These are phyloP conservation scores for Monoplex corrugatus DNA, from an alignment of 2,888 invertebrate genomes.

Conservation along the genomic window DNA sequence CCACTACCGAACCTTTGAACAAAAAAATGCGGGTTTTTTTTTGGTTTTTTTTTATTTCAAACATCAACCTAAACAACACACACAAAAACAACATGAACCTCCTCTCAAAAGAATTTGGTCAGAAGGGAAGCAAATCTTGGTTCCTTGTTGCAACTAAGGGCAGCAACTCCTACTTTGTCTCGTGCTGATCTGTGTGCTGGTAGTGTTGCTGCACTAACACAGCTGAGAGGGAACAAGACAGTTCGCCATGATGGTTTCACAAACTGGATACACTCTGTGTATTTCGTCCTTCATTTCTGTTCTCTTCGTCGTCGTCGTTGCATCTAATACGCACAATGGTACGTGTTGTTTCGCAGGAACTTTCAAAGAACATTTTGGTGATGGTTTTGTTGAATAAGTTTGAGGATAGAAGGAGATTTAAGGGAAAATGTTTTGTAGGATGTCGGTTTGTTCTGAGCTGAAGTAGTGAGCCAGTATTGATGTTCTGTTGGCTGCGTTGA, in stretches of 20 bases:
- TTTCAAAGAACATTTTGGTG: background rate
- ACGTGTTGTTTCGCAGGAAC: background rate
- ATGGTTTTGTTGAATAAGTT: background rate
- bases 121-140: constrained; percentile 26
- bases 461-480: background rate
- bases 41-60: no score
- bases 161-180: background rate
- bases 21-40: background rate
- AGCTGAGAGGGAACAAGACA: background rate
- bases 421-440: background rate
- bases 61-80: no score
- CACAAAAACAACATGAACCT: no score
- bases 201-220: background rate
- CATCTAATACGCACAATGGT: constrained; percentile 3
- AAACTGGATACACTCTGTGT: background rate
- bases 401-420: background rate
- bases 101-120: background rate
- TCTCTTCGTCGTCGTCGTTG: background rate
- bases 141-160: background rate
- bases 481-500: background rate
- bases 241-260: constrained; percentile 46
- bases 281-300: background rate
- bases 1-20: no score
- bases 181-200: background rate
- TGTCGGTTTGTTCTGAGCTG: background rate